phyloP scores from a whole-genome alignment of 2,888 invertebrate species.

The Marronus borbonicus region DNA sequence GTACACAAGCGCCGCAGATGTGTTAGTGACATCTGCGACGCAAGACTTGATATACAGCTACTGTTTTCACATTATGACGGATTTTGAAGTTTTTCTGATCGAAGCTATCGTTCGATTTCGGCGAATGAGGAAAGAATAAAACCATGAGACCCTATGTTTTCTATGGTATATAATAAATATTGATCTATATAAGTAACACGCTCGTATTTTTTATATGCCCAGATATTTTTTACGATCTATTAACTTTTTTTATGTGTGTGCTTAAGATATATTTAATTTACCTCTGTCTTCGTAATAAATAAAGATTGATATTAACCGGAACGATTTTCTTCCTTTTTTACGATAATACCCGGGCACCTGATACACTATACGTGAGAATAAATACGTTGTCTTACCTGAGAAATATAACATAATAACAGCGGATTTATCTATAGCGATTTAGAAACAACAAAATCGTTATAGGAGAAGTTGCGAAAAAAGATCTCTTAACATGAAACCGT shows the following conservation, averaged over 20 bases:
- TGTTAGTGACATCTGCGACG: neutral
- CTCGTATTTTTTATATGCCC: constrained; percentile 38
- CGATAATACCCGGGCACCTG: constrained; percentile 28
- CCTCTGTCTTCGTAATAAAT: constrained; percentile 42
- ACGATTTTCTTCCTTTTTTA: constrained; percentile 30
- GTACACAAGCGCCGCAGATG: constrained; percentile 25
- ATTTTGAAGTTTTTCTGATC: constrained; percentile 26
- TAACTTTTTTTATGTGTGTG: constrained; percentile 39
- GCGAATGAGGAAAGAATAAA: neutral
- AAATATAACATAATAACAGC: constrained; percentile 6
- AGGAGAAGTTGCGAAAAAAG: no score
- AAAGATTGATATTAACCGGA: constrained; percentile 36
- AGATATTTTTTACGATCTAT: constrained; percentile 44
- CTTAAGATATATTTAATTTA: constrained; percentile 44
- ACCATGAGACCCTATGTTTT: constrained; percentile 10
- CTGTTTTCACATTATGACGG: constrained; percentile 35
- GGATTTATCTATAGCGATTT: constrained; percentile 4
- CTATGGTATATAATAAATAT: constrained; percentile 31
- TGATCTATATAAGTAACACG: constrained; percentile 41
- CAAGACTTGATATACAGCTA: constrained; percentile 32
- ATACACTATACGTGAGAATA: neutral
- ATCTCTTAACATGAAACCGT: neutral
- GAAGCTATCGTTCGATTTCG: constrained; percentile 16
- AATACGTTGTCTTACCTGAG: constrained; percentile 19
- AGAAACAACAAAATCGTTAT: neutral